These are phyloP conservation scores for Orientallactaga sibirica DNA, from an alignment of 2,797 vertebrate species.

Conservation along the genomic window DNA sequence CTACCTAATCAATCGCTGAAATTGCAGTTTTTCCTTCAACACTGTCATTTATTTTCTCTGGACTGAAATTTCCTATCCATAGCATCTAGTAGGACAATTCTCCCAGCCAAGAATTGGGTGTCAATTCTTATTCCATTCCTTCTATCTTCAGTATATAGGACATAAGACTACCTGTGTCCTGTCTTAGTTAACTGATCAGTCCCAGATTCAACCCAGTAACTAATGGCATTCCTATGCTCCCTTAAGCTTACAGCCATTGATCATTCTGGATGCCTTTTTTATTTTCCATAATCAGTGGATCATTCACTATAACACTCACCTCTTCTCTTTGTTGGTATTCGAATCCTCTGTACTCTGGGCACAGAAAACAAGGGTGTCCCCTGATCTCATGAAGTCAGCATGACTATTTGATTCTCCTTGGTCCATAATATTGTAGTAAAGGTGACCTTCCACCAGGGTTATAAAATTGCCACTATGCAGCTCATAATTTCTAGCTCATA, in stretches of 20 bases:
- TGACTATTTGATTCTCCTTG: neutral
- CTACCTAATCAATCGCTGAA: too few species aligned
- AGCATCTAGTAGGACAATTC: neutral
- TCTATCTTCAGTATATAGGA: too few species aligned
- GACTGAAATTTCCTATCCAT: neutral
- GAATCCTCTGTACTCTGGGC: neutral
- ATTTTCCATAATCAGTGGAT: neutral
- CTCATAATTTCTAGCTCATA: neutral
- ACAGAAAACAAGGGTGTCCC: neutral
- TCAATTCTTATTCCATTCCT: neutral
- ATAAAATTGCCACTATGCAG: neutral
- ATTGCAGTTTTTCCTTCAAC: neutral
- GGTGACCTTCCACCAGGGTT: neutral
- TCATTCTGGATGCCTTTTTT: neutral
- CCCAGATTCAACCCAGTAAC: neutral
- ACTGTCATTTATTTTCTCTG: neutral
- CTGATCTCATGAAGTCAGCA: neutral
- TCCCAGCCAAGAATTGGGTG: neutral
- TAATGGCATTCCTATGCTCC: neutral
- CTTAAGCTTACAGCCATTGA: neutral
- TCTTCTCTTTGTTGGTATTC: neutral
- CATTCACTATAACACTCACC: neutral
- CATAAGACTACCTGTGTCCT: neutral
- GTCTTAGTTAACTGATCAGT: neutral
- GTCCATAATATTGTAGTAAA: conserved; percentile 1